Evolutionary conservation across 1,140 invertebrate species (phyloP).

Genomic region (Papilio helenus): DNA sequence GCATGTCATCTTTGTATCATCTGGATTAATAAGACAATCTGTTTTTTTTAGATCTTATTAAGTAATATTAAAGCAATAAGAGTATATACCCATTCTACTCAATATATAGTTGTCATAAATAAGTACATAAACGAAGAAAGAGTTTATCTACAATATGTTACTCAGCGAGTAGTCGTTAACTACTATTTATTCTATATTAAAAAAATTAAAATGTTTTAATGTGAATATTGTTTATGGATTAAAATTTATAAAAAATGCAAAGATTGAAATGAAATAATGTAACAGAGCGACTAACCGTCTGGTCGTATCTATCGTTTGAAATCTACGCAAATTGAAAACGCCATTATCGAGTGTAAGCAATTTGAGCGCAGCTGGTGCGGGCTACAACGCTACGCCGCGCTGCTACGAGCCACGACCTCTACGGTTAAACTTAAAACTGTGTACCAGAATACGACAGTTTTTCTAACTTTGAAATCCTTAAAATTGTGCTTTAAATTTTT

Average conservation of each 20-base stretch:
- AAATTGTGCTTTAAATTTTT: neutral
- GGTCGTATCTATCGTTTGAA: slow-evolving; percentile 61
- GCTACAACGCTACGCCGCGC: slow-evolving; percentile 44
- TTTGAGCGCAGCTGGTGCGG: slow-evolving; percentile 73
- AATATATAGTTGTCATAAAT: too few species aligned
- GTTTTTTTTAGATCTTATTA: too few species aligned
- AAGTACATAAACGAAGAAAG: too few species aligned
- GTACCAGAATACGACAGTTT: neutral
- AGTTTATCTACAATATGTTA: too few species aligned
- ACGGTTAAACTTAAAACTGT: slow-evolving; percentile 8
- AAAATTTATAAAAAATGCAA: neutral
- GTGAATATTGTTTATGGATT: neutral
- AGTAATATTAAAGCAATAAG: too few species aligned
- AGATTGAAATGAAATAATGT: slow-evolving; percentile 34
- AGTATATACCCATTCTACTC: too few species aligned
- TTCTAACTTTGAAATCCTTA: neutral
- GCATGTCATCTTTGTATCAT: neutral
- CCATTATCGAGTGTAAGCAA: slow-evolving; percentile 80
- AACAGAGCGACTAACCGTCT: slow-evolving; percentile 42
- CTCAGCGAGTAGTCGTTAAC: too few species aligned
- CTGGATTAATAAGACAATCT: neutral
- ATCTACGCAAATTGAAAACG: slow-evolving; percentile 79
- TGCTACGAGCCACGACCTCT: slow-evolving; percentile 44
- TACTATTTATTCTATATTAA: neutral
- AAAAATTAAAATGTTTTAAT: too few species aligned